Base-by-base conservation (phyloP, 1,140 invertebrate species). In the Philopotamus ludificatus region DNA sequence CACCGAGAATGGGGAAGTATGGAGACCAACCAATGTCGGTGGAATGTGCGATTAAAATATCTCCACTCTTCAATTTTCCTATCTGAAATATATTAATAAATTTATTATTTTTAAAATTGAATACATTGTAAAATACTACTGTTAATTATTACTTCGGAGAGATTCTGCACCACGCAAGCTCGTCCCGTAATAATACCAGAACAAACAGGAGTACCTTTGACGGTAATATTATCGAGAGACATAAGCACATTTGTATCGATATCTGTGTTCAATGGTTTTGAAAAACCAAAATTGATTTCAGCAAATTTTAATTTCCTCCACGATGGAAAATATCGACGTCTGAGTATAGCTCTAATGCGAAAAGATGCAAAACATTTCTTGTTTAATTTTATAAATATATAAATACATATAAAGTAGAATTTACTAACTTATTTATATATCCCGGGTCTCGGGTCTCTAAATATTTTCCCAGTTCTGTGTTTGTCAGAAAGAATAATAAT, bases 11-110 rank as follows among this genome's bases (percentile, higher is more conserved):
- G 0, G 92, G 90, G 72, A 94, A 95, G 74, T 92, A 94, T 0
- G 92, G 91, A 15, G 88, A 88, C 92, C 92, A 95, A 12, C 88
- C 91, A 61, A 94, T 89, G 73, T 95, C 92, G 0, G 91, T 94
- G 16, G 84, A 84, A 59, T 83, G 79, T 0, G 91, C 92, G 61
- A 95, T 87, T 42, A 94, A 77, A 66, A 95, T 85, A 72, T 94
- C 91, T 1, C 89, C 90, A 66, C 76, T 70, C 62, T 77, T 71
- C 54, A 82, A 70, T 64, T 76, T 68, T 2, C 72, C 71, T 25
- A 81, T 78, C 79, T 81, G 28, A n/a, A n/a, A n/a, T n/a, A n/a
- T n/a, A n/a, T n/a, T n/a, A n/a, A n/a, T 34, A 12, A 34, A 34
- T 4, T 7, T 34, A 4, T 7, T 34, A 34, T 12, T 7, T 34